Evolutionary conservation across 2,113 vertebrate genomes (phyloP), one percentile per base, ranked within the genome.

Genomic region (Telmatochromis sp.): DNA sequence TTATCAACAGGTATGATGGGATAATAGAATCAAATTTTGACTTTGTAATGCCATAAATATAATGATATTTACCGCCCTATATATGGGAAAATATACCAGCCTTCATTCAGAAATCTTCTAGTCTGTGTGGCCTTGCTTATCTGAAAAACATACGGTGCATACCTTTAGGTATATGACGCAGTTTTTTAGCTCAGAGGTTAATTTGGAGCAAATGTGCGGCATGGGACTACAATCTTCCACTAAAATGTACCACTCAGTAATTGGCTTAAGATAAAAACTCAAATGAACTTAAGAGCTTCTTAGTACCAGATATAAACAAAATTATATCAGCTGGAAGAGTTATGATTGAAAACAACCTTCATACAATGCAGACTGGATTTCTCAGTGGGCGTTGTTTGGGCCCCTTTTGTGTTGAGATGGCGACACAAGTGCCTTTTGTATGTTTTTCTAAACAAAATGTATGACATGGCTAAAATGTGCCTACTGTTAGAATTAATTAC

Each of bases 391-490:
- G 58, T 58, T 89, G 80, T 45, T 5, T 3, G 9, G 40, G 2
- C 23, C 15, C 73, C 47, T 15, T 51, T 35, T 33, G 17, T 65
- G n/a, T 51, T 51, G 12, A 82, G 63, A 65, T 90, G 81, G 28
- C 6, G n/a, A 57, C 26, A 65, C 11, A 88, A 79, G 90, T 95
- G 92, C 91, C 91, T 92, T 91, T 73, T 73, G 13, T 73, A 26
- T 17, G 40, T 47, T 73, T 73, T 73, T 26, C 65, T 73, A 73
- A 73, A 45, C 65, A 45, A 73, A 73, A 47, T 47, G 8, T 45
- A 73, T 73, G 68, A 47, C 40, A 73, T 11, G 37, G 0, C 37
- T 73, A 73, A 45, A 73, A 45, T 45, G 40, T 84, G 73, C 73
- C 12, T 87, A 83, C 63, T 83, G 33, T 28, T 53, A 79, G 12